These are phyloP conservation scores for Rhabdophis nuchalis DNA, from an alignment of 2,797 vertebrate genomes.

Conservation along the genomic window DNA sequence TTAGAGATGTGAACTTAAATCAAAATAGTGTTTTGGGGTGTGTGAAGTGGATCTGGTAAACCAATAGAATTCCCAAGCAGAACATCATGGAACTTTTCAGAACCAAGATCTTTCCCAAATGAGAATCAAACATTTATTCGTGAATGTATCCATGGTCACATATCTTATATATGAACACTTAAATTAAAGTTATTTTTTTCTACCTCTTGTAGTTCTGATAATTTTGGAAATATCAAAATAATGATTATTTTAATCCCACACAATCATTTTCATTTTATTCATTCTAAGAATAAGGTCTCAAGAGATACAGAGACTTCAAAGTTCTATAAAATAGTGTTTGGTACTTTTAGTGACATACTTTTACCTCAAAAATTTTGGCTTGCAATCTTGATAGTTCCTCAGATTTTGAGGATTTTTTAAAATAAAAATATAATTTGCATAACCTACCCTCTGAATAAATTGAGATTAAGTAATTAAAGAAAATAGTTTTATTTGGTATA, in stretches of 20 bases:
- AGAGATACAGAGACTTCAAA: not conserved
- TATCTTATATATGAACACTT: not conserved
- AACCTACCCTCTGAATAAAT: not conserved
- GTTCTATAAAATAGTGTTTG: not conserved
- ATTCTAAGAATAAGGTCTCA: not conserved
- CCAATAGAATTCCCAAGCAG: constrained; percentile 22
- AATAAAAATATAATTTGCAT: not conserved
- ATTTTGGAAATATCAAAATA: constrained; percentile 5
- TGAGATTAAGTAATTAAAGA: not conserved
- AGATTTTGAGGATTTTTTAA: not conserved
- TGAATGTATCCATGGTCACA: not conserved
- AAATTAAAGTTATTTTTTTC: not conserved
- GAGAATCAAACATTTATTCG: not conserved
- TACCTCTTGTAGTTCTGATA: not conserved
- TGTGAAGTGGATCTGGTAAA: constrained; percentile 14
- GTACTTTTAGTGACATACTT: not conserved
- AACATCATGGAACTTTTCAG: constrained; percentile 3
- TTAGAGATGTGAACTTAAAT: constrained; percentile 30
- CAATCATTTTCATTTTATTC: not conserved
- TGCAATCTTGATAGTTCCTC: not conserved
- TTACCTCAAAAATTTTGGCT: not conserved
- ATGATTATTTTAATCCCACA: not conserved
- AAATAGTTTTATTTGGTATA: not conserved
- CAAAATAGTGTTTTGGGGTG: not conserved
- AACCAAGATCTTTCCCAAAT: not conserved